phyloP scores from a whole-genome alignment of 2,888 invertebrate species.

The Euproctis similis region DNA sequence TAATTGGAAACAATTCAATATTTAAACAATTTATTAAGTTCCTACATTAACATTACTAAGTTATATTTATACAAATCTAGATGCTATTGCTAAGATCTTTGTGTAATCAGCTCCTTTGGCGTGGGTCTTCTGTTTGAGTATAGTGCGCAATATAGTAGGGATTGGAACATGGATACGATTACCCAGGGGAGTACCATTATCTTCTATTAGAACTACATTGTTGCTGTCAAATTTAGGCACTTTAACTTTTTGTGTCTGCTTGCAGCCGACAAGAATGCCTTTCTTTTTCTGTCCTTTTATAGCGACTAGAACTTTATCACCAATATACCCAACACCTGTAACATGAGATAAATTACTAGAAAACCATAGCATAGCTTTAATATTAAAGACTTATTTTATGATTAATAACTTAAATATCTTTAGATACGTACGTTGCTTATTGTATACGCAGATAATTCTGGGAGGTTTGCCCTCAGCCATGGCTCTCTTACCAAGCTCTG shows the following conservation, averaged over 20 bases:
- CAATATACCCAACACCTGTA: slow-evolving; percentile 74
- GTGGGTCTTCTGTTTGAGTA: slow-evolving; percentile 86
- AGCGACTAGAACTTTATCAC: slow-evolving; percentile 93
- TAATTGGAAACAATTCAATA: no score
- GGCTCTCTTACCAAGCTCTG: slow-evolving; percentile 94
- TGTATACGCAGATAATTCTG: slow-evolving; percentile 94
- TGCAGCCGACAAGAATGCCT: slow-evolving; percentile 86
- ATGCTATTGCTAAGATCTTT: slow-evolving; percentile 92
- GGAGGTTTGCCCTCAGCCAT: slow-evolving; percentile 97
- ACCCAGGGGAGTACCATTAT: slow-evolving; percentile 94
- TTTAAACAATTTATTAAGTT: slow-evolving; percentile 23
- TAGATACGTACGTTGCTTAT: slow-evolving; percentile 77
- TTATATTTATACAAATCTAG: slow-evolving; percentile 83
- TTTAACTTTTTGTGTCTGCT: slow-evolving; percentile 85
- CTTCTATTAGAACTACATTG: slow-evolving; percentile 96
- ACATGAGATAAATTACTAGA: slow-evolving; percentile 3
- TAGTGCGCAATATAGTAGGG: slow-evolving; percentile 90
- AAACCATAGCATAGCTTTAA: no score
- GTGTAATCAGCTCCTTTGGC: slow-evolving; percentile 93
- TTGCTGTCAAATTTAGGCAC: slow-evolving; percentile 96
- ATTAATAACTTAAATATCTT: background rate
- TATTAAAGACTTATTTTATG: background rate
- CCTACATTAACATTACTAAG: slow-evolving; percentile 25
- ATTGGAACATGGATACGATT: slow-evolving; percentile 97
- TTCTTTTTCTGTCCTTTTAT: slow-evolving; percentile 97